phyloP scores from a whole-genome alignment of 2,888 invertebrate species.

The Vesta saturnalis region DNA sequence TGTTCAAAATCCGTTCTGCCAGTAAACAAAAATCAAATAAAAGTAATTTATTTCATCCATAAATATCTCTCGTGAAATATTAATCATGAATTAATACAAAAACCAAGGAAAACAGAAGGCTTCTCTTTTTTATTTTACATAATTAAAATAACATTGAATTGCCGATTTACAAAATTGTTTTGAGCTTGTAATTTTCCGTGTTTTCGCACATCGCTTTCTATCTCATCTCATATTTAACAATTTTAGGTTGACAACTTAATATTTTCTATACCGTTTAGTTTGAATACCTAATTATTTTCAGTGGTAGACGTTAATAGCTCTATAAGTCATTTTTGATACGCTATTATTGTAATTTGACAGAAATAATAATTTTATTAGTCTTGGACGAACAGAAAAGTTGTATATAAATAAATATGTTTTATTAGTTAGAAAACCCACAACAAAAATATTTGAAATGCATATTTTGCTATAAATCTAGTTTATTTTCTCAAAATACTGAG shows the following conservation, averaged over 20 bases:
- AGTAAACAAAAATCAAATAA: conserved; percentile 1
- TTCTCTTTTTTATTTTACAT: neutral
- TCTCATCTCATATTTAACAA: too few relatives aligned
- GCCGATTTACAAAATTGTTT: too few relatives aligned
- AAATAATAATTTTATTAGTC: neutral
- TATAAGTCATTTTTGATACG: neutral
- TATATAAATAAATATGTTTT: neutral
- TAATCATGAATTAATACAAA: neutral
- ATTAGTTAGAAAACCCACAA: neutral
- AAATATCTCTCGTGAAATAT: neutral
- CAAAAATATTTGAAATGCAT: neutral
- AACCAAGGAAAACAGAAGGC: neutral
- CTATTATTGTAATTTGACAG: neutral
- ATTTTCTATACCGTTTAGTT: too few relatives aligned
- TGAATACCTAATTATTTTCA: too few relatives aligned
- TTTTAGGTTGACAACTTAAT: too few relatives aligned
- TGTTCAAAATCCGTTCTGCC: neutral
- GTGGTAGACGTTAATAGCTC: neutral
- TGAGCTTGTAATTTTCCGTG: too few relatives aligned
- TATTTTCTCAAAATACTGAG: neutral
- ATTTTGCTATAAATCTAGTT: conserved; percentile 7
- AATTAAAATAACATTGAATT: too few relatives aligned
- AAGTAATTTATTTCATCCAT: neutral
- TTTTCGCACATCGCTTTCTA: too few relatives aligned
- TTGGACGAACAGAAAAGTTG: neutral